Evolutionary conservation across 2,797 vertebrate species (phyloP).

Genomic region (Mus caroli): DNA sequence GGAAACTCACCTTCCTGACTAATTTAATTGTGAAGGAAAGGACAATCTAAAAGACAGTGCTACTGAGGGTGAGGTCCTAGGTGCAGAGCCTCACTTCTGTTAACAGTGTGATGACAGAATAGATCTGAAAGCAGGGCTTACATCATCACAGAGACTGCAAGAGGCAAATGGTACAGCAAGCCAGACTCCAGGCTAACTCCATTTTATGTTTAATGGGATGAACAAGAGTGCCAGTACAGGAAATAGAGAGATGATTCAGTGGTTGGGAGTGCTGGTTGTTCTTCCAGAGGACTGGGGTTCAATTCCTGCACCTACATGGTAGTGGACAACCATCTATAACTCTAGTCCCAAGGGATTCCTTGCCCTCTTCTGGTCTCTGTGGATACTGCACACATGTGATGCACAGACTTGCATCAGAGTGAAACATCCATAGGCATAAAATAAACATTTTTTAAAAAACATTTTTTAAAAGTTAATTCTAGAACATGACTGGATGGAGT

Average conservation of each 20-base stretch:
- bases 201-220: not conserved
- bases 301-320: not conserved
- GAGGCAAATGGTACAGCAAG: not conserved
- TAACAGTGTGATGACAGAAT: not conserved
- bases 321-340: not conserved
- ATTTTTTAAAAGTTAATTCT: not conserved
- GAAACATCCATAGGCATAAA: not conserved
- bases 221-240: not conserved
- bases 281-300: not conserved
- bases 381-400: not conserved
- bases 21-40: constrained; percentile 3
- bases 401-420: not conserved
- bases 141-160: not conserved
- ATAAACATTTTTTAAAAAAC: no score
- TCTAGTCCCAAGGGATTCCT: not conserved
- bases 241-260: not conserved
- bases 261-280: not conserved
- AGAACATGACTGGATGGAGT: not conserved
- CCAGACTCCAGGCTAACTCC: not conserved
- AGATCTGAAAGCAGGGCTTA: not conserved
- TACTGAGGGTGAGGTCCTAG: not conserved
- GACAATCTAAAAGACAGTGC: not conserved
- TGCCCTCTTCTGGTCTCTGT: not conserved
- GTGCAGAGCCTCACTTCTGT: not conserved
- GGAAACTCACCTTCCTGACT: not conserved